A percentile compares a stretch with the other conserved stretches of the same genome.
These are phyloP conservation scores for Volucella zonaria DNA, from an alignment of 2,888 invertebrate genomes.

Conservation along the genomic window DNA sequence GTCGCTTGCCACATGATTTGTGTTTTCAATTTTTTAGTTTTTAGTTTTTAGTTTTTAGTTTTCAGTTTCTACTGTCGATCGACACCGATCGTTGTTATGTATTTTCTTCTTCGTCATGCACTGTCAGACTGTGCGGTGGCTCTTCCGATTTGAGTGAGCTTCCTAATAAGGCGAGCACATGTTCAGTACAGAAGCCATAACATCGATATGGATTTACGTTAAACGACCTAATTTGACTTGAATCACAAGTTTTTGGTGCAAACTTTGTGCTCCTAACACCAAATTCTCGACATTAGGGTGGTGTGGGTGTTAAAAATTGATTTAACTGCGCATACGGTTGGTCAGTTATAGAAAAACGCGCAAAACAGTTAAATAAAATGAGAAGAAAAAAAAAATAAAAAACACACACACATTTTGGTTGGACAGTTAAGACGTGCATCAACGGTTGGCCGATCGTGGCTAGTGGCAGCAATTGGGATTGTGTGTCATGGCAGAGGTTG, in stretches of 20 bases:
- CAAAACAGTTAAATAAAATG: slow-evolving; percentile 34
- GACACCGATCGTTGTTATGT: slow-evolving; percentile 4
- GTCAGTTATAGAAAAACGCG: slow-evolving; percentile 21
- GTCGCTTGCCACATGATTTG: slow-evolving; percentile 41
- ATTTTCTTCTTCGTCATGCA: slow-evolving; percentile 56
- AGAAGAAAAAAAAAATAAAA: slow-evolving; percentile 2
- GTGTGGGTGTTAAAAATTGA: slow-evolving; percentile 75
- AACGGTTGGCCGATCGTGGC: slow-evolving; percentile 68
- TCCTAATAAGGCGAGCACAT: slow-evolving; percentile 83
- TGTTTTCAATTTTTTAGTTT: slow-evolving; percentile 23
- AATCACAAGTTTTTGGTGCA: slow-evolving; percentile 75
- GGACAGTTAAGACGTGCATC: slow-evolving; percentile 70
- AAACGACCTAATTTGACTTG: slow-evolving; percentile 79
- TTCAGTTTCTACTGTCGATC: no score
- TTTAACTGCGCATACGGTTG: slow-evolving; percentile 75
- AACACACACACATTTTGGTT: slow-evolving; percentile 29
- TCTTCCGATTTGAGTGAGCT: slow-evolving; percentile 77
- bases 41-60: neutral
- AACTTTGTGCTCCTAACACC: slow-evolving; percentile 75
- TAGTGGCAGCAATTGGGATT: slow-evolving; percentile 73
- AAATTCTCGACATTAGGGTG: slow-evolving; percentile 42
- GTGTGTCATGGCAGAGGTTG: slow-evolving; percentile 73
- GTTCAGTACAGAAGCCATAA: slow-evolving; percentile 82
- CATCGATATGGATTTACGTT: slow-evolving; percentile 80
- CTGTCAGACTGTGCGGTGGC: slow-evolving; percentile 60